Evolutionary conservation across 2,113 vertebrate species (phyloP).

Genomic region (Lanius ludovicianus): DNA sequence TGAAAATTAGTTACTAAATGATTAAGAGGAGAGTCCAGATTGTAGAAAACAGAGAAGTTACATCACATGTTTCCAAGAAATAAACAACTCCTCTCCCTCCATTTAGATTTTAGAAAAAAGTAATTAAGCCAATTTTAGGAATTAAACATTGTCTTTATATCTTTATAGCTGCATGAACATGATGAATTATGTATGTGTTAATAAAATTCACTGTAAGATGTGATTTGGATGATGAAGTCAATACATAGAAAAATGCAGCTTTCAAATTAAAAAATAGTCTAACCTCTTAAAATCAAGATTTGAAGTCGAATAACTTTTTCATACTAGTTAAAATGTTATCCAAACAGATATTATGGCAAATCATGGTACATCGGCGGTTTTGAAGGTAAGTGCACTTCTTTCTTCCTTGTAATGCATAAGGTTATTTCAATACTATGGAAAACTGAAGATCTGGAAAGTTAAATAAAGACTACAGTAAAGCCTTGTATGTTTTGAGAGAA

Average conservation of each 20-base stretch:
- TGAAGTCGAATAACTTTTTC: not conserved
- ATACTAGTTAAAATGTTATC: not conserved
- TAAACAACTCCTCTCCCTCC: fast-evolving
- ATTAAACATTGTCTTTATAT: not conserved
- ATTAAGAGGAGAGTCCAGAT: not conserved
- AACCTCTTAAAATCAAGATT: not conserved
- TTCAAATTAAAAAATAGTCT: not conserved
- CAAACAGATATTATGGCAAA: not conserved
- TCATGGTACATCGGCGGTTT: not conserved
- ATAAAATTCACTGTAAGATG: not conserved
- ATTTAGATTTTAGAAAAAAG: not conserved
- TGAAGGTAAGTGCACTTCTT: not conserved
- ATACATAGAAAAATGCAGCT: not conserved
- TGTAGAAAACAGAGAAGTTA: not conserved
- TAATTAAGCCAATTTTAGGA: not conserved
- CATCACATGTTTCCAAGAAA: not conserved
- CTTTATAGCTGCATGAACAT: not conserved
- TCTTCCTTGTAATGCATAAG: not conserved
- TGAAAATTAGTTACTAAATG: not conserved
- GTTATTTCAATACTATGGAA: not conserved
- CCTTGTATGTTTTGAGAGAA: not conserved
- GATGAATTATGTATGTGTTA: not conserved
- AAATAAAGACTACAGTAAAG: not conserved
- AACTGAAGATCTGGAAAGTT: not conserved
- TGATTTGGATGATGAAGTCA: not conserved